Base-by-base conservation (phyloP, 1,140 invertebrate genomes). In the Drosophila burlai region DNA sequence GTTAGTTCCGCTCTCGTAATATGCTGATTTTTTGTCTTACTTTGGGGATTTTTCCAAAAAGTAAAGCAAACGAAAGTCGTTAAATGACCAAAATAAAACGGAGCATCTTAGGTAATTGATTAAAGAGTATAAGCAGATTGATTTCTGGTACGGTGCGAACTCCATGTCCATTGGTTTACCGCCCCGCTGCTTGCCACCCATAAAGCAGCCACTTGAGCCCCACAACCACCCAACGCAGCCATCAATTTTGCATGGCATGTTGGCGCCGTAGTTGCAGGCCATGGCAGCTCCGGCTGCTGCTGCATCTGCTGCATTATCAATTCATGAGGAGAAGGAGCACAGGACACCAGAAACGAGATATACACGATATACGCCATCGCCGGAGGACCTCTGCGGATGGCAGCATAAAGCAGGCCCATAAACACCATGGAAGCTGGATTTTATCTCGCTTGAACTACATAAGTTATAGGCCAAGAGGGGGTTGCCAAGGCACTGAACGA, bases 301-400 rank as follows among this genome's bases (percentile, higher is more conserved):
- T 87, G 83, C 83, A 87, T 81, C 82, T 86, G 75, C 76, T 81
- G 84, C 80, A 89, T 89, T 89, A 87, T 75, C 84, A 89, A 87
- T 87, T 87, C 84, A 89, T 89, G 81, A 81, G 84, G 65, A 64
- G 62, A 67, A 74, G 77, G 49, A 71, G 66, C 47, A 71, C 63
- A 71, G 66, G 67, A 71, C 49, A 45, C 66, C 45, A 50, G 49
- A n/a, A 42, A 43, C 63, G 13, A 65, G 59, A 50, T 43, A 15
- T 52, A 52, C 31, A 64, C 66, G 40, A 65, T 49, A 54, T 34
- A 36, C 49, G 50, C 68, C 68, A 58, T 42, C 36, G 68, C 64
- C 65, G 38, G 66, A 72, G 69, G 69, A 72, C 66, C 69, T 72
- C 45, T 73, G 54, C 52, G 58, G 58, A 74, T 62, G 68, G 57